Evolutionary conservation across 2,888 invertebrate genomes (phyloP).

Genomic region (Acleris emargana): DNA sequence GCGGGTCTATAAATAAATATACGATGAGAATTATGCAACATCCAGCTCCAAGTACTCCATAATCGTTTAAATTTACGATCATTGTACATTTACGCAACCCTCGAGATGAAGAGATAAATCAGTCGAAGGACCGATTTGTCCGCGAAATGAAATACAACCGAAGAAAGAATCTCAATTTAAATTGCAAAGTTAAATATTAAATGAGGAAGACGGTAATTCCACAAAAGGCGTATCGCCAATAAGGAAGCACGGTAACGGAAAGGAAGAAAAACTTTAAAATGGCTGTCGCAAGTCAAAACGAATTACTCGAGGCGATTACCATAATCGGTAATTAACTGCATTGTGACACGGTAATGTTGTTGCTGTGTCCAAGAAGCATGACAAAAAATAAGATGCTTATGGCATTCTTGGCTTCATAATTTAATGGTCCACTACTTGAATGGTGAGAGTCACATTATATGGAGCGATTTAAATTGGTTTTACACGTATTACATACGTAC

Average conservation of each 20-base stretch:
- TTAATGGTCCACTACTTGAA: not conserved
- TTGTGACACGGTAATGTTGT: conserved; percentile 36
- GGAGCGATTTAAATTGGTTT: too few species aligned
- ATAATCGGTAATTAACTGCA: conserved; percentile 42
- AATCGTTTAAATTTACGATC: conserved; percentile 29
- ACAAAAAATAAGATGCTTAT: not conserved
- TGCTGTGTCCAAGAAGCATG: conserved; percentile 1
- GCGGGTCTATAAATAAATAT: too few species aligned
- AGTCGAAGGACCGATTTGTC: conserved; percentile 28
- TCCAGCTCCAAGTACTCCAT: conserved; percentile 15
- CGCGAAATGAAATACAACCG: conserved; percentile 29
- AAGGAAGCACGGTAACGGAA: conserved; percentile 49
- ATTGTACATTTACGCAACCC: conserved; percentile 26
- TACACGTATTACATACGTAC: too few species aligned
- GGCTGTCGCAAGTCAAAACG: conserved; percentile 35
- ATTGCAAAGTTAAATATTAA: conserved; percentile 44
- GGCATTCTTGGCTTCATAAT: not conserved
- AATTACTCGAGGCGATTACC: conserved; percentile 40
- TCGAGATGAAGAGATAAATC: conserved; percentile 35
- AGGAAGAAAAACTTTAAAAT: conserved; percentile 34
- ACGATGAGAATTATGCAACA: conserved; percentile 15
- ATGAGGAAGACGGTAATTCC: conserved; percentile 54
- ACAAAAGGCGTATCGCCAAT: conserved; percentile 51
- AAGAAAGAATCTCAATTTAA: conserved; percentile 43
- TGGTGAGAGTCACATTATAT: not conserved